Conservation (phyloP, 2,888 invertebrate genomes). For the Thalpophila matura region DNA sequence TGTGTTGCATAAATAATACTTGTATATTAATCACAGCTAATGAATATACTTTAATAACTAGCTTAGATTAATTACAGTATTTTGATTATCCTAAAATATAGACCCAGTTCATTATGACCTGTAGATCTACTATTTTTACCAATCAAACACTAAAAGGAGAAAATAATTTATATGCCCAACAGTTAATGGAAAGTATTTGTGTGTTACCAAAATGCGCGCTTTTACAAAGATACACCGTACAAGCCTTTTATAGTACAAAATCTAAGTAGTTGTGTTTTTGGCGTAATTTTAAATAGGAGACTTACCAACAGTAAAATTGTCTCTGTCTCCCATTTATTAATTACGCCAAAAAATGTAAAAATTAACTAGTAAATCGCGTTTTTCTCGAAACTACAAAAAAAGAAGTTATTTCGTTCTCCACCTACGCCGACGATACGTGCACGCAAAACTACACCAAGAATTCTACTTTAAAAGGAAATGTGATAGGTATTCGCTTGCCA, state of each 20-base stretch:
- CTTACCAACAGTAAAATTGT: no score
- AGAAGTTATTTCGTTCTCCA: no score
- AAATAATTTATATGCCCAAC: background rate
- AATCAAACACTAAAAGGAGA: no score
- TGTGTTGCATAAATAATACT: constrained; percentile 1
- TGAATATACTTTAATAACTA: constrained; percentile 4
- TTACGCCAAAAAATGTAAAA: no score
- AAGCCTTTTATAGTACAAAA: background rate
- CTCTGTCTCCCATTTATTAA: no score
- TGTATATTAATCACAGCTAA: constrained; percentile 24
- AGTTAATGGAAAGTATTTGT: background rate
- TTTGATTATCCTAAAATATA: no score
- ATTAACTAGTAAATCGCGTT: no score
- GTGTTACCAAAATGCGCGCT: background rate
- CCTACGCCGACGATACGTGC: no score
- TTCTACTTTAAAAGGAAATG: background rate
- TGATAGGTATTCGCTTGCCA: background rate
- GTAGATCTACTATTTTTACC: no score
- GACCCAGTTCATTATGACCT: no score
- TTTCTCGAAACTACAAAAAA: no score
- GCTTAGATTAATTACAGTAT: background rate
- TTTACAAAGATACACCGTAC: background rate
- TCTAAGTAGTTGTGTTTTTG: background rate
- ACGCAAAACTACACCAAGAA: background rate
- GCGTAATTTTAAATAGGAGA: no score